phyloP scores from a whole-genome alignment of 2,797 vertebrate genomes.

The Rhinogobio ventralis region DNA sequence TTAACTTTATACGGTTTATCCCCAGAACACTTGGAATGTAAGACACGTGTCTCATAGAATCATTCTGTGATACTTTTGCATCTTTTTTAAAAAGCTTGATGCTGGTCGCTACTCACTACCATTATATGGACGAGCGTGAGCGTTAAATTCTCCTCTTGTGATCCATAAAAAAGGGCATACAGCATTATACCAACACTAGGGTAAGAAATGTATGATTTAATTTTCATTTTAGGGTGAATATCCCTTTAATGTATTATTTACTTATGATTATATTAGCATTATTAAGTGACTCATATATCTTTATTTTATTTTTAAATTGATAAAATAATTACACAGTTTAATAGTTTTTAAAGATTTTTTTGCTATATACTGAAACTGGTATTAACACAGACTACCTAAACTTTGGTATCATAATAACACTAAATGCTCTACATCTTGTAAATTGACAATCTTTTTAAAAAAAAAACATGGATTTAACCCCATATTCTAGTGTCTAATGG shows the following conservation, averaged over 20 bases:
- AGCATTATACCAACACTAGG: no score
- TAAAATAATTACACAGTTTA: not conserved
- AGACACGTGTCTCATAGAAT: no score
- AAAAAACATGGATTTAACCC: not conserved
- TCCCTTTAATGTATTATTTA: not conserved
- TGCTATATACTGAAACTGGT: no score
- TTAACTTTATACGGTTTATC: no score
- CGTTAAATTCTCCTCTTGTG: not conserved
- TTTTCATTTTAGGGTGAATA: not conserved
- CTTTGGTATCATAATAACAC: not conserved
- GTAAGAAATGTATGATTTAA: no score
- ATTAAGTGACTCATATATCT: not conserved
- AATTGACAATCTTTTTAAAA: not conserved
- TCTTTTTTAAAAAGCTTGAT: not conserved
- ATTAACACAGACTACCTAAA: not conserved
- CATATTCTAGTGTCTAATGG: not conserved
- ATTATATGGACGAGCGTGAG: not conserved
- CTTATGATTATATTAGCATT: not conserved
- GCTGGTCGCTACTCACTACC: not conserved
- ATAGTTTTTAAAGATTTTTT: not conserved
- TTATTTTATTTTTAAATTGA: not conserved
- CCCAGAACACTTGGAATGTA: no score
- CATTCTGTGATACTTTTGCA: no score
- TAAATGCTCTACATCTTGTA: not conserved
- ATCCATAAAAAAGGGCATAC: not conserved